Percentiles rank a stretch among this genome's conserved stretches.
Conservation (phyloP, 2,797 vertebrate species). For the Molossus alvarezi region DNA sequence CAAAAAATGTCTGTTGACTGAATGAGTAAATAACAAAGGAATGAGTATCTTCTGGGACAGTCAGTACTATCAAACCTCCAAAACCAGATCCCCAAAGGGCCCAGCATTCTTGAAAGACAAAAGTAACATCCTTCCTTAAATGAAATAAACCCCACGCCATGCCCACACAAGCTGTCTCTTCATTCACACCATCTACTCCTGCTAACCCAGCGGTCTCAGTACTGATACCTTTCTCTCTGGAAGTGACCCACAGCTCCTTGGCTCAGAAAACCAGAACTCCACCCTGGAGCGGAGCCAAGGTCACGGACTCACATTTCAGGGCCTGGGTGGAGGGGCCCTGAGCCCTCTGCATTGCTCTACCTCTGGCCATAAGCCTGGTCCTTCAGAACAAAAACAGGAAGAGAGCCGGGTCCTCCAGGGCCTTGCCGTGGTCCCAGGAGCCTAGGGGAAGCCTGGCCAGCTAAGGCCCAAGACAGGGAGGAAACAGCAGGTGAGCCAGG, state of each 20-base stretch:
- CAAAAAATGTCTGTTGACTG: background rate
- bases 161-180: background rate
- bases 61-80: background rate
- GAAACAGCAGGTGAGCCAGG: background rate
- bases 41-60: background rate
- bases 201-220: background rate
- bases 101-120: background rate
- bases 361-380: slow-evolving; percentile 63
- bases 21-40: slow-evolving; percentile 2
- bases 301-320: slow-evolving; percentile 3
- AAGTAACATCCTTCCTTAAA: background rate
- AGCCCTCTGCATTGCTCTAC: background rate
- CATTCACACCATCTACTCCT: background rate
- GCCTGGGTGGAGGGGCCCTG: background rate
- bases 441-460: slow-evolving; percentile 11
- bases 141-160: background rate
- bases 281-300: slow-evolving; percentile 75
- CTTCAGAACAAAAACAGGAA: slow-evolving; percentile 83
- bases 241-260: slow-evolving; percentile 62
- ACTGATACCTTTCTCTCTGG: slow-evolving; percentile 44
- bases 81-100: slow-evolving; percentile 4
- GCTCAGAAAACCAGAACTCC: slow-evolving; percentile 65
- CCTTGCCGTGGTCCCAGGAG: background rate
- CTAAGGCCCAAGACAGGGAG: background rate
- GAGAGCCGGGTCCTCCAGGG: background rate